A percentile compares a stretch with the other conserved stretches of the same genome.
Evolutionary conservation across 2,113 vertebrate genomes (phyloP).

Genomic region (Zapus hudsonius): DNA sequence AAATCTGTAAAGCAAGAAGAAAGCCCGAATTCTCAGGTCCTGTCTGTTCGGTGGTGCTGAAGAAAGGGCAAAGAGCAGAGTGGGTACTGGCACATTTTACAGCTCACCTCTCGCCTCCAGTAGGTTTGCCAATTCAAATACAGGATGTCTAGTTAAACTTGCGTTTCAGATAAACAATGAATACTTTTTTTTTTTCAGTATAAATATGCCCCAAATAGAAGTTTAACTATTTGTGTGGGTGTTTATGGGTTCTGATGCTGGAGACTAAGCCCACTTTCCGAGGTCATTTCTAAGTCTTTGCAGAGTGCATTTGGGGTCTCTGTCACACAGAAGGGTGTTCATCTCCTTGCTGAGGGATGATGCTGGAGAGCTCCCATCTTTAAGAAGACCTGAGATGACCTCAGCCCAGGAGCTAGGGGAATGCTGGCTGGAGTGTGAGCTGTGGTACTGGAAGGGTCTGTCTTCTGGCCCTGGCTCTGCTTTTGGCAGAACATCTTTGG

Average conservation of each 20-base stretch:
- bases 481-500: background rate
- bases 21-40: conserved; percentile 34
- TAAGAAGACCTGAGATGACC: background rate
- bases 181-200: conserved; percentile 12
- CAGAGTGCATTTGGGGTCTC: conserved; percentile 4
- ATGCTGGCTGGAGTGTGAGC: background rate
- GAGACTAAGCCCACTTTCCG: background rate
- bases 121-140: conserved; percentile 61
- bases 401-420: background rate
- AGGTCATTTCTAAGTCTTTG: conserved; percentile 30
- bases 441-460: background rate
- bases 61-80: background rate
- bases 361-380: background rate
- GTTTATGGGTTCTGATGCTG: background rate
- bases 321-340: background rate
- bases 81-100: background rate
- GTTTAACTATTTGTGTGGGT: background rate
- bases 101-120: background rate
- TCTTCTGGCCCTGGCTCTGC: background rate
- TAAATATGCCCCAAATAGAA: conserved; percentile 25
- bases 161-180: conserved; percentile 54
- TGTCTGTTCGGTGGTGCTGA: conserved; percentile 14
- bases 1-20: conserved; percentile 48
- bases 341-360: background rate
- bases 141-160: conserved; percentile 23